phyloP scores from a whole-genome alignment of 2,797 vertebrate genomes.

The Sebastes ruberrimus region DNA sequence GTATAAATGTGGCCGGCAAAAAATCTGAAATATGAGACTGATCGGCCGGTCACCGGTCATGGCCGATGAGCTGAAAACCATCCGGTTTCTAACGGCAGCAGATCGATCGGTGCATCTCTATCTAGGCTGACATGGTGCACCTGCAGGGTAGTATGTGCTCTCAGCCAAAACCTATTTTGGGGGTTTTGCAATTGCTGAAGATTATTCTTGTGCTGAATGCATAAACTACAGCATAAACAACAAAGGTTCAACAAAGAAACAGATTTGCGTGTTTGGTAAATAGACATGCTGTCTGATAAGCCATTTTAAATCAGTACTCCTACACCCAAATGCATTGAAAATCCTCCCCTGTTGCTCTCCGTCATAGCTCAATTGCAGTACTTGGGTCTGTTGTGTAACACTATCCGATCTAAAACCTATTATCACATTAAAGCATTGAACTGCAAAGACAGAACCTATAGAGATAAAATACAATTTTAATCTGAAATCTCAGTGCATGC shows the following conservation, averaged over 20 bases:
- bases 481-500: conserved; percentile 22
- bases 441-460: conserved; percentile 30
- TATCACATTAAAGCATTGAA: conserved; percentile 50
- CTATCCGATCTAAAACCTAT: conserved; percentile 52
- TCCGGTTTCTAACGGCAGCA: neutral
- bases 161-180: neutral
- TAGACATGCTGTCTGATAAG: conserved; percentile 45
- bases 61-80: neutral
- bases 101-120: neutral
- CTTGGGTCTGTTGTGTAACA: conserved; percentile 31
- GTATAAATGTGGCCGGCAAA: too few species aligned
- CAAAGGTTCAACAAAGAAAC: conserved; percentile 15
- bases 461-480: conserved; percentile 19
- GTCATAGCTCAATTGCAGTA: conserved; percentile 33
- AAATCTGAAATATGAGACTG: too few species aligned
- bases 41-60: too few species aligned
- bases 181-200: neutral
- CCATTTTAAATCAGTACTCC: conserved; percentile 39
- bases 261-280: conserved; percentile 34
- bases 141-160: neutral
- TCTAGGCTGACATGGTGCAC: neutral
- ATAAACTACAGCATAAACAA: conserved; percentile 10
- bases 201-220: neutral
- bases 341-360: conserved; percentile 26
- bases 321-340: conserved; percentile 32